Evolutionary conservation across 2,113 vertebrate genomes (phyloP), one percentile per base, ranked within the genome.

Genomic region (Mesembrinibis cayennensis): DNA sequence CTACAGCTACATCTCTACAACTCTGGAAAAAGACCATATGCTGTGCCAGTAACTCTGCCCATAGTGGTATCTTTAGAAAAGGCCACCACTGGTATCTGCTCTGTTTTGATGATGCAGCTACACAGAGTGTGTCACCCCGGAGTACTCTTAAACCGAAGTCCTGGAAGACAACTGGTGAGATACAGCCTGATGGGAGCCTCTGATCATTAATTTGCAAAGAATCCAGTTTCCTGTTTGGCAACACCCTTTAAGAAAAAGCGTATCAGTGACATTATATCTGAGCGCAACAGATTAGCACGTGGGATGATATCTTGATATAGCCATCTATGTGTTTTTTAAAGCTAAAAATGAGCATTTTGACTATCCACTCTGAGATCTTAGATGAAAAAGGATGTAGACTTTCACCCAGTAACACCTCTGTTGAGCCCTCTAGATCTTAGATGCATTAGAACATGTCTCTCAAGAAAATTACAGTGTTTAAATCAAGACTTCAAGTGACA

Each of bases 401-500:
- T 85, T 66, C 42, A 82, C 45, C 47, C 29, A 65, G 53, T n/a
- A 76, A 59, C 30, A 45, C 38, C 20, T 95, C 53, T 61, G 1
- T 52, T 61, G 58, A 94, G 34, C 47, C 84, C 87, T 91, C 53
- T 40, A 88, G 74, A 77, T 87, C 61, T 73, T 80, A 87, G 91
- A 77, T 67, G 50, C 59, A 66, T 36, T 87, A 82, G 94, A 87
- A 94, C 18, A 1, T 34, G 53, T 56, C 5, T 76, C 91, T 88
- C 71, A 77, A 94, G 78, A 94, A 94, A 91, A 95, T 77, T 47
- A 61, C 19, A 80, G 49, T 80, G n/a, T 80, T 91, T 93, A 95
- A 96, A 96, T 96, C 95, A 97, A 93, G 94, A 95, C 95, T 97
- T 95, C 78, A 96, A 95, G 91, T 90, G 94, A 96, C 91, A 94